Conservation (phyloP, 2,797 vertebrate species). For the Erpetoichthys calabaricus region DNA sequence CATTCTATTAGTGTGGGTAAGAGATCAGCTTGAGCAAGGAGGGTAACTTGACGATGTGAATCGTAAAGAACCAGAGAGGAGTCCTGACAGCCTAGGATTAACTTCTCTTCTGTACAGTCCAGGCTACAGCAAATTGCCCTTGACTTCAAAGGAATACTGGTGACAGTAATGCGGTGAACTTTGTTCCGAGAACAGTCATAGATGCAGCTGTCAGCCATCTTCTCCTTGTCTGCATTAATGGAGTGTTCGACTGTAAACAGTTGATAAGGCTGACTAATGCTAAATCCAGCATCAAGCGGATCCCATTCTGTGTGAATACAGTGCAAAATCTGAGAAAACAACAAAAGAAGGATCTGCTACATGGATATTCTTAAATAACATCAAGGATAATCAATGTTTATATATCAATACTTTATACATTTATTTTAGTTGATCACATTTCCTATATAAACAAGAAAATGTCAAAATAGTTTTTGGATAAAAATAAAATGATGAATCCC, state of each 20-base stretch:
- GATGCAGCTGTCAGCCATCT: slow-evolving; percentile 52
- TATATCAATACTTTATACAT: background rate
- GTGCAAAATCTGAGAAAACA: slow-evolving; percentile 55
- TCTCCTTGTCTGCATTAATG: slow-evolving; percentile 29
- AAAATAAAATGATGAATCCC: no score
- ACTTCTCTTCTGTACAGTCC: slow-evolving; percentile 53
- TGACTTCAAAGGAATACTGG: slow-evolving; percentile 56
- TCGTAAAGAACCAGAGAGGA: slow-evolving; percentile 73
- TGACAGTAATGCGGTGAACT: slow-evolving; percentile 51
- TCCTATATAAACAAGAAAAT: background rate
- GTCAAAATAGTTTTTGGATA: no score
- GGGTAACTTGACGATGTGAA: slow-evolving; percentile 49
- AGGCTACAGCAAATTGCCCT: slow-evolving; percentile 62
- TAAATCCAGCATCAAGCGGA: slow-evolving; percentile 68
- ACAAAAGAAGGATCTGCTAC: background rate
- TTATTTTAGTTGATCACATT: background rate
- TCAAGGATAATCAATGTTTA: background rate
- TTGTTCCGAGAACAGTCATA: slow-evolving; percentile 60
- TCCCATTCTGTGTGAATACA: slow-evolving; percentile 60
- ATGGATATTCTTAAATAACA: background rate
- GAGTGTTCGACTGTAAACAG: slow-evolving; percentile 67
- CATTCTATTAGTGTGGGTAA: slow-evolving; percentile 58
- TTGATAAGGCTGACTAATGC: slow-evolving; percentile 61
- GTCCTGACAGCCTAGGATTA: slow-evolving; percentile 76
- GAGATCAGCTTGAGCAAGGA: slow-evolving; percentile 54